Evolutionary conservation across 2,888 invertebrate genomes (phyloP).

Genomic region (Acrobasis repandana): DNA sequence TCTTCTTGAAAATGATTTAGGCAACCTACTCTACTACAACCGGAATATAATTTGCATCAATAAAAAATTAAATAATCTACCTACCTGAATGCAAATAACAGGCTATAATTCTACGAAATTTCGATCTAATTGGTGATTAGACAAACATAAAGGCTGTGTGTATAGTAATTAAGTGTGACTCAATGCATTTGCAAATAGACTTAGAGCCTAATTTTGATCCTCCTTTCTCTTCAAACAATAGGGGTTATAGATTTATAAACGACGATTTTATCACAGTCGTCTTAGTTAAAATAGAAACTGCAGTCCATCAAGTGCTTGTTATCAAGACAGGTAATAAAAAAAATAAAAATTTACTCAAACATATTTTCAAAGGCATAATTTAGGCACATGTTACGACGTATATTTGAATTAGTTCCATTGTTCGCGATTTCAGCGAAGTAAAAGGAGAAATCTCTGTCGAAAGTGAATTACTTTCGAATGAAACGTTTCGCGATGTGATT

Average conservation of each 20-base stretch:
- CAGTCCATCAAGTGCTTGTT: not conserved
- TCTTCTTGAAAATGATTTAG: not conserved
- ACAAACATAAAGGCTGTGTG: conserved; percentile 38
- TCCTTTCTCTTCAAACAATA: conserved; percentile 69
- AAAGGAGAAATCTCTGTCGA: conserved; percentile 38
- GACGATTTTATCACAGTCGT: conserved; percentile 52
- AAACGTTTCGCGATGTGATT: conserved; percentile 35
- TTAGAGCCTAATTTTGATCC: conserved; percentile 40
- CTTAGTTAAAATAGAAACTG: conserved; percentile 2
- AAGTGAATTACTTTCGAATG: conserved; percentile 39
- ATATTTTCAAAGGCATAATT: not conserved
- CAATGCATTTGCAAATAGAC: conserved; percentile 41
- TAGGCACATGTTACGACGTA: not conserved
- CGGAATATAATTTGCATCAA: not conserved
- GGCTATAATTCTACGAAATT: conserved; percentile 30
- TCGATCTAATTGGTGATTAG: conserved; percentile 42
- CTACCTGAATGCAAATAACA: conserved; percentile 39
- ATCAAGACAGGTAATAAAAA: not conserved
- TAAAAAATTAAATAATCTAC: conserved; percentile 27
- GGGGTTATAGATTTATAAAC: conserved; percentile 41
- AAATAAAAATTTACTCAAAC: not conserved
- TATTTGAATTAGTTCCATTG: conserved; percentile 21
- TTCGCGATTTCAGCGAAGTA: conserved; percentile 37
- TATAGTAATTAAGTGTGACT: conserved; percentile 48
- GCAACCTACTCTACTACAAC: not conserved